Percentiles rank a stretch among this genome's conserved stretches.
phyloP scores from a whole-genome alignment of 2,113 vertebrate species.

The Eubucco bourcierii region DNA sequence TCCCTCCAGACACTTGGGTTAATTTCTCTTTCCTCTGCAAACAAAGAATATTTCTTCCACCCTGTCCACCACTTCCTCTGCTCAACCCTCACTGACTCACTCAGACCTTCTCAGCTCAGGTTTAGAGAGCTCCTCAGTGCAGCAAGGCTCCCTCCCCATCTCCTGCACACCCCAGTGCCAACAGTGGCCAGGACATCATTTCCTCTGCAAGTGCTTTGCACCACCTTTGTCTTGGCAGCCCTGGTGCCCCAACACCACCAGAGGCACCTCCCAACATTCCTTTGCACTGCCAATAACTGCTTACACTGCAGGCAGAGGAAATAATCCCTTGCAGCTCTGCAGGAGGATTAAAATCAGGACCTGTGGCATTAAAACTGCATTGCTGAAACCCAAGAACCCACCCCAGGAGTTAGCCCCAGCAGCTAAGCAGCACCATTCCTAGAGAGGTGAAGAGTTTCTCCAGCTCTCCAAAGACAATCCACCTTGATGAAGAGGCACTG shows the following conservation, averaged over 20 bases:
- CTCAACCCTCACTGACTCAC: neutral
- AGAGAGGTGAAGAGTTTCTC: neutral
- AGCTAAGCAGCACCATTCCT: neutral
- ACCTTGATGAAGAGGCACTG: neutral
- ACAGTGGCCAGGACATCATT: accelerated
- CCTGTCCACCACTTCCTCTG: neutral
- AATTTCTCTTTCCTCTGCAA: neutral
- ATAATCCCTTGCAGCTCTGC: neutral
- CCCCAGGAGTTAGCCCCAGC: neutral
- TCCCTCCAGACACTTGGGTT: neutral
- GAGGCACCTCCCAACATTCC: neutral
- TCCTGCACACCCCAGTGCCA: neutral
- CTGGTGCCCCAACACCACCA: neutral
- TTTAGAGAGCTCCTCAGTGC: neutral
- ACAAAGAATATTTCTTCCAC: neutral
- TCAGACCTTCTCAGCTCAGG: neutral
- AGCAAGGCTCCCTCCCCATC: neutral
- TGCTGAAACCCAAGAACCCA: neutral
- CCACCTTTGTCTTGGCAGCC: accelerated
- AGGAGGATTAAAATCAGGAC: neutral
- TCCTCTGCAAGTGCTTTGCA: neutral
- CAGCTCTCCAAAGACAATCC: neutral
- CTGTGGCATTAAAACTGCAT: accelerated
- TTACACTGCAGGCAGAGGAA: neutral
- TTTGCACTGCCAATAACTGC: neutral